Conservation (phyloP, 2,113 vertebrate species). For the Pyxicephalus adspersus region DNA sequence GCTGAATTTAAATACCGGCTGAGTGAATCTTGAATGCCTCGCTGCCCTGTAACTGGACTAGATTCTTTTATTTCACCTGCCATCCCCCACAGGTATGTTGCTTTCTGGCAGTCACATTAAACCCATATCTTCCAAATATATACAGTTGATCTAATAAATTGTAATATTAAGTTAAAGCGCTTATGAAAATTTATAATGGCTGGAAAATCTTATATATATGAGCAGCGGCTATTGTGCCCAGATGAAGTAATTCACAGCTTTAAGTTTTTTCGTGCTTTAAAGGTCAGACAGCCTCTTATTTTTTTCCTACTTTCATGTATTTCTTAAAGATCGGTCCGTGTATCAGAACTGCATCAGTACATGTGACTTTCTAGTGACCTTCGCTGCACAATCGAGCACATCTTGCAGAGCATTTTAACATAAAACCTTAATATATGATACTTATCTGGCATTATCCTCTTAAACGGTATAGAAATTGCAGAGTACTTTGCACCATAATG, state of each 20-base stretch:
- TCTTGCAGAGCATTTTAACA: constrained; percentile 18
- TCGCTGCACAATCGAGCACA: neutral
- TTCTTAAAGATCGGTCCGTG: neutral
- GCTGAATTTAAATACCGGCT: too few relatives aligned
- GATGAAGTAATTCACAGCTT: constrained; percentile 19
- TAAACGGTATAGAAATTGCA: constrained; percentile 21
- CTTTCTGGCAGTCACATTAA: too few relatives aligned
- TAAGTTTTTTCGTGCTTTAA: constrained; percentile 7
- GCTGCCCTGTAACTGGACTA: too few relatives aligned
- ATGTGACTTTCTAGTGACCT: constrained; percentile 34
- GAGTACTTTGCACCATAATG: neutral
- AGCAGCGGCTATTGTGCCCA: neutral
- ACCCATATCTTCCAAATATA: neutral
- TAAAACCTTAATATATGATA: constrained; percentile 32
- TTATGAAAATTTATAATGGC: neutral
- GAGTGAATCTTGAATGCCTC: too few relatives aligned
- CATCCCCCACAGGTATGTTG: too few relatives aligned
- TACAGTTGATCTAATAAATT: neutral
- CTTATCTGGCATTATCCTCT: constrained; percentile 27
- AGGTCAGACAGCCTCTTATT: neutral
- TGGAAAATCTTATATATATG: neutral
- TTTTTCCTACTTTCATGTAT: neutral
- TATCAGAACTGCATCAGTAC: neutral
- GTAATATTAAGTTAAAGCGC: neutral
- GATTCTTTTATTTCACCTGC: too few relatives aligned